Base-by-base conservation (phyloP, 2,797 vertebrate species). In the Manis javanica region DNA sequence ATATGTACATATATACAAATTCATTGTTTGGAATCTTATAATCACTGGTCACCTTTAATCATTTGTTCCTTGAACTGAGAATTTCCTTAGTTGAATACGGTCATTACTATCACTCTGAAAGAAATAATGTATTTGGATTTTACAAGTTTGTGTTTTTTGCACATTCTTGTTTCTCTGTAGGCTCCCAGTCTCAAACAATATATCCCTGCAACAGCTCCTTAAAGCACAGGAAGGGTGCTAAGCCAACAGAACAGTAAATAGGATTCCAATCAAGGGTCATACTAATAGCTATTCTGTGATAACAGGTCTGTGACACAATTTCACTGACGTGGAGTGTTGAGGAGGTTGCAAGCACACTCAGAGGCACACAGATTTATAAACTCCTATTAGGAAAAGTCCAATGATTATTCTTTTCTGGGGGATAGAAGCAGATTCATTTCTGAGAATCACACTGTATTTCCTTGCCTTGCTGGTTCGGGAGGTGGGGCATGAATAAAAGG, bases 91-190 rank as follows among this genome's bases (percentile, higher is more conserved):
- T 93, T 77, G 85, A 34, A 71, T 90, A 13, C 4, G 16, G 64
- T 92, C 39, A 51, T 91, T 83, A 63, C 7, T 49, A 13, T 39
- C 13, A 61, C 75, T 89, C 66, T 93, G 55, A 69, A 92, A 93
- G 85, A 78, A 34, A 42, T 31, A 18, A 39, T 21, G 7, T 39
- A 63, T 87, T 97, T 96, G 39, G 88, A 42, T 94, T 84, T 90
- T 51, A 81, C 34, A 93, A 18, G 11, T 87, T 21, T 85, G 34
- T 87, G 18, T 66, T 26, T 42, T 42, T 87, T 96, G 18, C 2
- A 55, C 24, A 63, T 57, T 87, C 37, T 85, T 82, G 19, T 64
- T 87, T 93, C 61, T 93, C 75, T 95, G 46, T 37, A 90, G 55
- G 49, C 10, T 74, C 15, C 39, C 31, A 34, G 21, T 66, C 46